Evolutionary conservation across 2,888 invertebrate genomes (phyloP), one percentile per base, ranked within the genome.

Genomic region (Stenoptilia bipunctidactyla): DNA sequence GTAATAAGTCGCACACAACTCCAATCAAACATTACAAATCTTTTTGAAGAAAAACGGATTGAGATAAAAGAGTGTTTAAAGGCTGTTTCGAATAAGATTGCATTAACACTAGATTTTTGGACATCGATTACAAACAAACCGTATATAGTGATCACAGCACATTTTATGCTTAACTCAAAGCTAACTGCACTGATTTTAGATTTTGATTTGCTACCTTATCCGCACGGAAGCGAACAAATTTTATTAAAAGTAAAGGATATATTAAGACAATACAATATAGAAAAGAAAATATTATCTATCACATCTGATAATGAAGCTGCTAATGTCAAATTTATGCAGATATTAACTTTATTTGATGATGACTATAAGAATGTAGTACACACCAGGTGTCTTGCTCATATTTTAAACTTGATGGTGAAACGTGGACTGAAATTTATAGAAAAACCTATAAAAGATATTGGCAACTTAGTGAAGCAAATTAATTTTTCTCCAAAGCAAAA

Each of bases 71-170:
- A 37, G 37, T 37, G 37, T 27, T 37, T 37, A 25, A 36, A 38
- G 36, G 36, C 13, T 39, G 15, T 36, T 38, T 27, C 15, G 27
- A 40, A 34, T 35, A 42, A 42, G 27, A 27, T 42, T 9, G 34
- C 42, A 15, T 6, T 42, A 12, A 42, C 42, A 20, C 30, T 42
- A 20, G 39, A 40, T 39, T 42, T 42, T 39, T 42, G 42, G 42
- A 40, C 42, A 30, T 42, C 39, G 5, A 25, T 39, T 9, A 39
- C 42, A 13, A 42, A 42, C 27, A 42, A 39, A 40, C 42, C 42
- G 6, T 42, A 42, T 35, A 39, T 40, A 15, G 40, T 42, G 15
- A 27, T 40, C n/a, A 42, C 39, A 15, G 40, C 42, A 34, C 42
- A 42, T 34, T 42, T 37, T 37, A 34, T 34, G 25, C 36, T 33